Percentiles rank a stretch among this genome's conserved stretches.
These are phyloP conservation scores for Tachysurus fulvidraco DNA, from an alignment of 2,113 vertebrate species.

Conservation along the genomic window DNA sequence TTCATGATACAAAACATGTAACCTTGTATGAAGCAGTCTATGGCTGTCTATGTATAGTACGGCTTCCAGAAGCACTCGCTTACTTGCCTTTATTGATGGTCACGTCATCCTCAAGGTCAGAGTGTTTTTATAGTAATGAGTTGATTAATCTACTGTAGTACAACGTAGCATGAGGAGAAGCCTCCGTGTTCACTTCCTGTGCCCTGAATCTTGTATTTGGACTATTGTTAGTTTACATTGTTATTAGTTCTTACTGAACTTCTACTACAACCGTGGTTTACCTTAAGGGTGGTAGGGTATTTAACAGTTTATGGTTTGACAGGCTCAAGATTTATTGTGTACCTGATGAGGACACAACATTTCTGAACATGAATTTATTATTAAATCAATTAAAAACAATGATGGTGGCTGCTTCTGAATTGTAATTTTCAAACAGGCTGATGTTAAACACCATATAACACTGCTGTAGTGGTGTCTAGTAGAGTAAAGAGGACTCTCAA, in stretches of 20 bases:
- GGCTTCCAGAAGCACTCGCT: neutral
- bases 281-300: neutral
- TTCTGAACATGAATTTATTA: neutral
- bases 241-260: neutral
- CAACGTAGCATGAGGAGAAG: neutral
- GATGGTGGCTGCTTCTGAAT: neutral
- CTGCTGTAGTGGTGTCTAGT: no score
- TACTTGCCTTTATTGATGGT: neutral
- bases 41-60: neutral
- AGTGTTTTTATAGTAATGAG: neutral
- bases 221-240: neutral
- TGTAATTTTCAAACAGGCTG: neutral
- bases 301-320: neutral
- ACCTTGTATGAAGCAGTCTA: neutral
- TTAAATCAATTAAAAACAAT: neutral
- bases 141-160: neutral
- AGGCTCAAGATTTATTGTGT: neutral
- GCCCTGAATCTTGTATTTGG: neutral
- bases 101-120: neutral
- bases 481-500: neutral
- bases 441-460: neutral
- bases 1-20: neutral
- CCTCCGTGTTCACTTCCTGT: neutral
- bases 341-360: neutral
- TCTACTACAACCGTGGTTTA: neutral